These are phyloP conservation scores for Pedicia rivosa DNA, from an alignment of 2,888 invertebrate species.

Conservation along the genomic window DNA sequence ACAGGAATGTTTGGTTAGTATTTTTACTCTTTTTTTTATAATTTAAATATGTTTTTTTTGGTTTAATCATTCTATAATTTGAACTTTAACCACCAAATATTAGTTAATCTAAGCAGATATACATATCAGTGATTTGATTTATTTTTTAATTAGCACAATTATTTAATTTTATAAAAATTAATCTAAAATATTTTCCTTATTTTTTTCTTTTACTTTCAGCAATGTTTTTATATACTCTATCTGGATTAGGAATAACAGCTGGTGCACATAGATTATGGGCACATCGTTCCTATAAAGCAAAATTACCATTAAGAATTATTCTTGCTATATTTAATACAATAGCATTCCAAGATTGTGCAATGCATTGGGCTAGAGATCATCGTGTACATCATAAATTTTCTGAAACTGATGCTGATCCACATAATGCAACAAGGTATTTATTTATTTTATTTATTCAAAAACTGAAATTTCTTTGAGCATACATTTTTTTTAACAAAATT, in stretches of 20 bases:
- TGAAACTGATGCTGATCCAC: constrained; percentile 88
- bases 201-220: constrained; percentile 36
- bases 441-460: constrained; percentile 8
- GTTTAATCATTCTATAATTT: not conserved
- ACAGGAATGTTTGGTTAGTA: constrained; percentile 56
- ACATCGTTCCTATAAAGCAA: constrained; percentile 91
- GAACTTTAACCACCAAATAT: not conserved
- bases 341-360: constrained; percentile 74
- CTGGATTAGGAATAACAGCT: constrained; percentile 88
- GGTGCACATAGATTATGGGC: constrained; percentile 95
- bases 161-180: constrained; percentile 7
- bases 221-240: constrained; percentile 51
- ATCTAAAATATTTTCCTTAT: no score
- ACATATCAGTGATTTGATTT: not conserved
- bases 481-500: no score
- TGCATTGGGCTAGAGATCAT: constrained; percentile 67
- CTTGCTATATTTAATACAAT: constrained; percentile 72
- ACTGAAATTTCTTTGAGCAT: no score
- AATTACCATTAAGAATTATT: constrained; percentile 67
- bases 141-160: constrained; percentile 11
- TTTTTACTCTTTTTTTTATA: constrained; percentile 14
- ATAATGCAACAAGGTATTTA: constrained; percentile 52
- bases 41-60: not conserved
- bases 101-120: not conserved
- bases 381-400: constrained; percentile 85